Conservation (phyloP, 2,113 vertebrate genomes). For the Amblyopsis rosae region DNA sequence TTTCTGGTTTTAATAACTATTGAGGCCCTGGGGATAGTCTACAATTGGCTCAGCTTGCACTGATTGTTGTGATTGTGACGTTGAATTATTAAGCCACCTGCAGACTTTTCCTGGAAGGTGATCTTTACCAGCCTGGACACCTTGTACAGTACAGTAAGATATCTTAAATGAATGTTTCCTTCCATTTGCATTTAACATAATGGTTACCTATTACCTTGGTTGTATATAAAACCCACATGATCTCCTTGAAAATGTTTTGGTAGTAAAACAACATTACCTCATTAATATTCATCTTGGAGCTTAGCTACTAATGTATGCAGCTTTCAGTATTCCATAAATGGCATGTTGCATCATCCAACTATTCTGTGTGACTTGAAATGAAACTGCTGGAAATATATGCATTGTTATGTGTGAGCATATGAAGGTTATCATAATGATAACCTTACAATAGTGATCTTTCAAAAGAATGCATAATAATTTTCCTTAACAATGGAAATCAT, state of each 20-base stretch:
- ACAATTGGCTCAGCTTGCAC: slow-evolving; percentile 83
- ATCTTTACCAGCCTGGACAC: slow-evolving; percentile 38
- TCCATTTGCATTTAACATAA: not conserved
- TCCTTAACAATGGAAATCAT: too few species aligned
- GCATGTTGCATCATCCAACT: not conserved
- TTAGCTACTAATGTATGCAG: not conserved
- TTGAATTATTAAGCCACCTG: slow-evolving; percentile 79
- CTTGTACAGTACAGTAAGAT: slow-evolving; percentile 3
- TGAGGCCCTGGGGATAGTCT: slow-evolving; percentile 82
- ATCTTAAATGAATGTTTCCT: not conserved
- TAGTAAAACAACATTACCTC: not conserved
- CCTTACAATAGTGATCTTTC: not conserved
- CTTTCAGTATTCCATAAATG: not conserved
- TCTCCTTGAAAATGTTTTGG: not conserved
- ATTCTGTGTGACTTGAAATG: slow-evolving; percentile 1
- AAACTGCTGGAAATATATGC: not conserved
- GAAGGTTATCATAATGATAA: slow-evolving; percentile 1
- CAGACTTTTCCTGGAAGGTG: slow-evolving; percentile 51
- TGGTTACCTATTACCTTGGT: not conserved
- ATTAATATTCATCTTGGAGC: not conserved
- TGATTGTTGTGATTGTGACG: slow-evolving; percentile 77
- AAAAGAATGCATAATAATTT: too few species aligned
- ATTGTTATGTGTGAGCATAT: not conserved
- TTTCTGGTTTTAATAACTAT: slow-evolving; percentile 91
- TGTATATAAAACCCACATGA: not conserved